Evolutionary conservation across 2,888 invertebrate species (phyloP), one percentile per base, ranked within the genome.

Genomic region (Trachelus stipa): DNA sequence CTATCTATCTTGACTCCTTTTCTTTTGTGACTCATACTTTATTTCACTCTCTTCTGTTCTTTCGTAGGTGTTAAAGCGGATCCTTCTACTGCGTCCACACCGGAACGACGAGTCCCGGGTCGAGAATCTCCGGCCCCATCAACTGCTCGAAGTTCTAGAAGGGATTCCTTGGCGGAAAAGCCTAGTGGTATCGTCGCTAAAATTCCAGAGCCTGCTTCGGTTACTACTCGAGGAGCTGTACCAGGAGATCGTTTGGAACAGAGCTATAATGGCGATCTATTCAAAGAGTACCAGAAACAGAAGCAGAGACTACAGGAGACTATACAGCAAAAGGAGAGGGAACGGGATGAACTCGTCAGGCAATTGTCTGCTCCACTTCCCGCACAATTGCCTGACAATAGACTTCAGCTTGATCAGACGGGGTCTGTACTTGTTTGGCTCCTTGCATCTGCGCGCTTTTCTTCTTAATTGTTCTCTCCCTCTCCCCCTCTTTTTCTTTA

Each of bases 251-350:
- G 82, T 87, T 86, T 92, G 75, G 93, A 93, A 79, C 92, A 92
- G 77, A 93, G 93, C 80, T 93, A 92, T 86, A 93, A 92, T 88
- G 94, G 96, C 74, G 96, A 97, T 88, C 91, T 97, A 79, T 93
- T 96, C 85, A 96, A 95, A 87, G 96, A 97, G 89, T 97, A 96
- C 89, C 96, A 97, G 90, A 94, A 95, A 84, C 95, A 96, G 87
- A 96, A 96, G 87, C 95, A 95, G 89, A 94, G 94, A 81, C 89
- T 94, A 78, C 94, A 94, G 86, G 94, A 94, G 83, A 93, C 93
- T 56, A 89, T 94, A 82, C 93, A 92, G 37, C 87, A 92, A 69
- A 92, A 93, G 82, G 93, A 93, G 83, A 91, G 91, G 79, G 93
- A 94, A 85, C 87, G 93, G 77, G 93, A 93, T 81, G 93, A 94